Evolutionary conservation across 2,797 vertebrate genomes (phyloP), one percentile per base, ranked within the genome.

Genomic region (Menidia menidia): DNA sequence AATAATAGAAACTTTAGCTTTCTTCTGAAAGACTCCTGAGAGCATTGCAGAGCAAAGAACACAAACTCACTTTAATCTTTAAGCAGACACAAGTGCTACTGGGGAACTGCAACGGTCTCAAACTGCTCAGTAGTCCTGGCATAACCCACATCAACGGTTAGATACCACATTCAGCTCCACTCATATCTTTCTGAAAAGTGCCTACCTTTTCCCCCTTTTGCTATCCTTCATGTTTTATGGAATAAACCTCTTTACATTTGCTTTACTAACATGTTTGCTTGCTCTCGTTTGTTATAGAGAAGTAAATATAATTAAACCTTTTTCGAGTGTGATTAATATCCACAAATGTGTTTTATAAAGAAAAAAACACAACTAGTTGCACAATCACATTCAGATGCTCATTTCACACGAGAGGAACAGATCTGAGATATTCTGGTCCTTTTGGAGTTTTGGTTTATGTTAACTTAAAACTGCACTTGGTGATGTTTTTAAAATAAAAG

Each of bases 401-500:
- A 25, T 2, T 25, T 25, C 25, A 25, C 25, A 25, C 25, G 25
- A 25, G 25, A 25, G 25, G 25, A 25, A 25, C 25, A 25, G 25
- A 25, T 25, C 25, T 25, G 25, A 25, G 25, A 78, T 67, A 74
- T 54, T 7, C 47, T 67, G 57, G 57, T 53, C 52, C 52, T 18
- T 16, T 72, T 55, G 15, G 68, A 65, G 14, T 50, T 80, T 60
- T 56, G 61, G 60, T 67, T 48, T 48, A 42, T 19, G 63, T 41
- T 70, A 56, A 60, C 31, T 75, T 88, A 84, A 90, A 86, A 87
- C 74, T 88, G 87, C 85, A 88, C 73, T 33, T 43, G 13, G 64
- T 67, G 71, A 69, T 18, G 45, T 60, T 35, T 50, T 64, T 48
- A 25, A 25, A 25, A 53, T 71, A 25, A 13, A 16, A 65, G 53